Evolutionary conservation across 30 jellyfish, hydroid and myxozoan species (phyloP), one percentile per base, ranked within the genome.

Genomic region (Sanderia malayensis): DNA sequence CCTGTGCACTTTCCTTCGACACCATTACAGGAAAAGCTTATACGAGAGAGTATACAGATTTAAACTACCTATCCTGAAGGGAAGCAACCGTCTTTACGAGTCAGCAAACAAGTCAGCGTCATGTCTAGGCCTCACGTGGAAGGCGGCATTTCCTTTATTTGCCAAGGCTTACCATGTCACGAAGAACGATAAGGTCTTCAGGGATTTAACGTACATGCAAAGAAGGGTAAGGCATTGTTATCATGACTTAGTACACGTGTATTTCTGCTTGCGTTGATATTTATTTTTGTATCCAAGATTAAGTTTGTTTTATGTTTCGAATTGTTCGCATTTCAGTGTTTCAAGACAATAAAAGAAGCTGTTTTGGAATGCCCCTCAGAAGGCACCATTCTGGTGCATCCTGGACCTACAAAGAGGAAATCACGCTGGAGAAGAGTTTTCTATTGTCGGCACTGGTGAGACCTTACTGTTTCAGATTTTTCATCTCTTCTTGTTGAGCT

Each of bases 111-210:
- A 72, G 27, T n/a, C n/a, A n/a, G 72, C 30, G 15, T 49, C 76
- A 58, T 90, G 55, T 17, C 97, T 94, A 61, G 97, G 97, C n/a
- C 64, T 86, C 66, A 75, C 95, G 2, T 89, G 97, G 97, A 76
- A 85, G 62, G 86, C 88, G 8, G 85, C 67, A 19, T 89, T 82
- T 58, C 97, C 97, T 2, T 60, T 76, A 60, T 70, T 89, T 29
- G 46, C 74, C 18, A 83, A 73, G 44, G 95, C 97, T 21, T 44
- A 31, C 25, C 97, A 89, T 46, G 95, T 89, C 24, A 71, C 95
- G 19, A 71, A 64, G 60, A 95, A 89, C 67, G 91, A 47, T 25
- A 83, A 70, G 52, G 31, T 89, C 27, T 31, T 68, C 8, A 55
- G 67, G 18, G 83, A 68, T 25, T 60, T 89, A 53, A 62, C 57